Base-by-base conservation (phyloP, 2,888 invertebrate species). In the Platycheirus rosarum region DNA sequence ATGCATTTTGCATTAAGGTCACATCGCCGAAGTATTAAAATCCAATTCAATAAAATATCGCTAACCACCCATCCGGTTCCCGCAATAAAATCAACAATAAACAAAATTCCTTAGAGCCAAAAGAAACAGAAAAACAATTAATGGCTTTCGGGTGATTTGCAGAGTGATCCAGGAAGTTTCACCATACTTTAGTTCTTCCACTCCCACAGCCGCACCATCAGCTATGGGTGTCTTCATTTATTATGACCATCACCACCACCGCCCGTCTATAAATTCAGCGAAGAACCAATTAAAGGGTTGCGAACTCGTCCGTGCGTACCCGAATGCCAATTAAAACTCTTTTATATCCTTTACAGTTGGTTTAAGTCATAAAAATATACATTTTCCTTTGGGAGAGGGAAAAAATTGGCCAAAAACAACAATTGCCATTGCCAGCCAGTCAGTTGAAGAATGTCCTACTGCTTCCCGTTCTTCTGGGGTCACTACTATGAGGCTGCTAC, bases 1-100 rank as follows among this genome's bases (percentile, higher is more conserved):
- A 82, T 63, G 82, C 60, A 46, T 82, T 77, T 63, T 77, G 71
- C 71, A 77, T 82, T 82, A 82, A 77, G 66, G 49, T 44, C 77
- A 60, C 71, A 68, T 55, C 16, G 32, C 40, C 37, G 48, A 23
- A 18, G 60, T 77, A 73, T 77, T 77, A 77, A 82, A 68, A 37
- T 63, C 42, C 77, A 62, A 63, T 71, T 35, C 53, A 77, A 82
- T 77, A 82, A 82, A 82, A 76, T 66, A 62, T 62, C 46, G 37
- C 76, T 11, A 48, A 69, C 42, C 53, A 48, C 11, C 57, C 37
- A 32, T 55, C 46, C n/a, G n/a, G n/a, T n/a, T n/a, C 26, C 11
- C 51, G 23, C 62, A 60, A 66, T 80, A 76, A 80, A 80, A 70
- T 76, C 51, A 80, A 70, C 44, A 62, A 82, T 77, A 77, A 77